Base-by-base conservation (phyloP, 1,140 invertebrate species). In the Heliconius melpomene region DNA sequence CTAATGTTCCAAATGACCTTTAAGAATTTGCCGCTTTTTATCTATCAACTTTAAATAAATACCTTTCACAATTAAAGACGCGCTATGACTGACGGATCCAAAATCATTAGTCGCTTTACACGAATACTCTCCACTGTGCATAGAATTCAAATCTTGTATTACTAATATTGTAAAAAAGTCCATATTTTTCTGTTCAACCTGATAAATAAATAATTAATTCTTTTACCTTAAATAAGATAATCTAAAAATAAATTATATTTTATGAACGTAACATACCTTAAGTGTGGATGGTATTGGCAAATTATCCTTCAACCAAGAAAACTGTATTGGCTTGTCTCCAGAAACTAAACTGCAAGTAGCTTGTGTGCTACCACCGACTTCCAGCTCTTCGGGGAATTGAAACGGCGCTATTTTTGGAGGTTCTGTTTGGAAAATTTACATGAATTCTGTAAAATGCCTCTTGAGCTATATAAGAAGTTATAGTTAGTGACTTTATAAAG, bases 51-150 rank as follows among this genome's bases (percentile, higher is more conserved):
- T 13, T 23, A 82, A 82, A 79, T 82, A 77, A 60, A 57, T 97
- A 98, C 97, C 97, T 95, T 98, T 97, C 88, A 98, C 97, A 89
- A 96, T 95, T 85, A 98, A 95, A 81, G 96, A 95, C 88, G 97
- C 96, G 85, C 95, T 96, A 89, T 97, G 96, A 74, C 95, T 96
- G 84, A 97, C 96, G 86, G 96, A 95, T 66, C 96, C 97, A 86
- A 97, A 97, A 79, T 96, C 95, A 91, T 97, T 97, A 80, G 95
- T 95, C 76, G 97, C 97, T 88, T 96, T 95, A 89, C 97, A 97
- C 29, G 97, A 96, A 91, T 97, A 97, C 92, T 97, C 97, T 85
- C 97, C 97, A 86, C 97, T 97, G 91, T 98, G 96, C 87, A 96
- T 95, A 84, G 96, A 96, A 87, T 96, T 96, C 82, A 98, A 95